Evolutionary conservation across 2,797 vertebrate species (phyloP).

Genomic region (Epinephelus malabaricus): DNA sequence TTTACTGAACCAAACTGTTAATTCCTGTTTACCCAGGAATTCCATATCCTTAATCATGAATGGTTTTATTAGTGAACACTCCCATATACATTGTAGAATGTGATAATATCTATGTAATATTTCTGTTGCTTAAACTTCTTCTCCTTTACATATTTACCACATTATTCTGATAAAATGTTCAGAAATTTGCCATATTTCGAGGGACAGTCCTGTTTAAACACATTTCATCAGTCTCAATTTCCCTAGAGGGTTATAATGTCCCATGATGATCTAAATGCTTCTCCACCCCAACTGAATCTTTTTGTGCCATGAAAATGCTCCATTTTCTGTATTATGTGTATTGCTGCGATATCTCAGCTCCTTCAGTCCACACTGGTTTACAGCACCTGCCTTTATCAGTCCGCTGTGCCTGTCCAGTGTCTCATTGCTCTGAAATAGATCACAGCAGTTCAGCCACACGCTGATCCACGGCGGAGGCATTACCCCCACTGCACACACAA

Average conservation of each 20-base stretch:
- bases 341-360: conserved; percentile 38
- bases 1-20: not conserved
- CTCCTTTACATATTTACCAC: conserved; percentile 8
- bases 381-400: conserved; percentile 26
- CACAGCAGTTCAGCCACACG: conserved; percentile 51
- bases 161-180: not conserved
- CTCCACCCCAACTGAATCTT: not conserved
- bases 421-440: conserved; percentile 52
- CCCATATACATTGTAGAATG: no score
- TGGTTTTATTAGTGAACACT: no score
- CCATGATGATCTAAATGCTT: conserved; percentile 14
- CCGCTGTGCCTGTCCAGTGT: conserved; percentile 30
- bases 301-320: conserved; percentile 23
- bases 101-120: not conserved
- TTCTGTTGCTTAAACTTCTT: not conserved
- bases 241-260: conserved; percentile 11
- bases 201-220: not conserved
- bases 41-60: no score
- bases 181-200: not conserved
- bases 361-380: conserved; percentile 5
- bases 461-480: conserved; percentile 48
- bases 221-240: not conserved
- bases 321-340: conserved; percentile 33
- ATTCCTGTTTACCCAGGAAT: no score
- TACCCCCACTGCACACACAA: conserved; percentile 19